These are phyloP conservation scores for Parazoanthus darwini DNA, from an alignment of 92 coral and sea anemone species.

Conservation along the genomic window DNA sequence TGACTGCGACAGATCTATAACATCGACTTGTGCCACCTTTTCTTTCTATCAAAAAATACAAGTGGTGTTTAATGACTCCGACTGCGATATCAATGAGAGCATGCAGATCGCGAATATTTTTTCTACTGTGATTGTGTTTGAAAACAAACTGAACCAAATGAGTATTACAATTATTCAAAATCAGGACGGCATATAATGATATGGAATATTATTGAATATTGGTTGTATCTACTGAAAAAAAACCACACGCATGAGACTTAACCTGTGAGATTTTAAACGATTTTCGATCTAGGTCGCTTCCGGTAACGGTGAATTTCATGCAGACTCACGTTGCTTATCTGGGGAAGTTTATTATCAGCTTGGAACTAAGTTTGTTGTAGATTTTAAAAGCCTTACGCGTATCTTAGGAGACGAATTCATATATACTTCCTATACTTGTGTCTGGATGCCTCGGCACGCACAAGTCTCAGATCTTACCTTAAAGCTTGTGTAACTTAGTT, in stretches of 20 bases:
- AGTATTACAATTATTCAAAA: conserved; percentile 8
- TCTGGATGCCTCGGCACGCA: neutral
- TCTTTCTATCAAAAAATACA: neutral
- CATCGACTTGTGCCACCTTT: neutral
- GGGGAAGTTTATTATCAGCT: neutral
- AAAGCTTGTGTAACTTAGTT: neutral
- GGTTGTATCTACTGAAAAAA: neutral
- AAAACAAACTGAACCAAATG: neutral
- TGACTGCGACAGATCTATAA: neutral
- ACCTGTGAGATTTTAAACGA: neutral
- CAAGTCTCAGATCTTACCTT: neutral
- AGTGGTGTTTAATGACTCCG: neutral
- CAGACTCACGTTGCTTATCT: neutral
- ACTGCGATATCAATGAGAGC: no score
- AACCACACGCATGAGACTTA: neutral
- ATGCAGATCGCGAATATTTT: neutral
- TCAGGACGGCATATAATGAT: conserved; percentile 2
- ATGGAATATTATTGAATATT: neutral
- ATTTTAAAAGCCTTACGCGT: neutral
- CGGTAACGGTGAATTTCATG: neutral
- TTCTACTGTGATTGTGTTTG: neutral
- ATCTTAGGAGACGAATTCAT: neutral
- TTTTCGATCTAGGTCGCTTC: neutral
- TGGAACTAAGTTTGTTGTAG: neutral
- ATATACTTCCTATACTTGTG: neutral